A percentile compares a stretch with the other conserved stretches of the same genome.
phyloP scores from a whole-genome alignment of 2,797 vertebrate species.

The Sarcoramphus papa region DNA sequence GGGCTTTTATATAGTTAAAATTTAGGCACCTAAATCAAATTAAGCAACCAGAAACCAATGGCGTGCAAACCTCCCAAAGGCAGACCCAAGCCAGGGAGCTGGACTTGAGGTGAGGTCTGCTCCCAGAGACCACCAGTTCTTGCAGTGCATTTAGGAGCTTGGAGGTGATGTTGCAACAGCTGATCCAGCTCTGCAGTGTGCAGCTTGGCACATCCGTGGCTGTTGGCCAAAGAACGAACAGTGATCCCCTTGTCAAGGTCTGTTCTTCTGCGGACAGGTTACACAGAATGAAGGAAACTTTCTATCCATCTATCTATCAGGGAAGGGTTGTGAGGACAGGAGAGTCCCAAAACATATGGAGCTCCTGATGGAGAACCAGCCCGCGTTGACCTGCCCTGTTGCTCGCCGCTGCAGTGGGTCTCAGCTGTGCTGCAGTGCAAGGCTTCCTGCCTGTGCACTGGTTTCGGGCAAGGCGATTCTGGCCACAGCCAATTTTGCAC shows the following conservation, averaged over 20 bases:
- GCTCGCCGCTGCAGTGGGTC: rapidly evolving
- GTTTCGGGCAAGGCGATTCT: background rate
- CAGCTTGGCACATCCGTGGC: background rate
- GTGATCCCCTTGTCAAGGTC: background rate
- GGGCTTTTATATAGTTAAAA: background rate
- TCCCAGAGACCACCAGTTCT: background rate
- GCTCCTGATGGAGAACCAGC: background rate
- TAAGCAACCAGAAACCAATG: background rate
- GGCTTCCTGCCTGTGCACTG: background rate
- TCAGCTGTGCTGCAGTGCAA: background rate
- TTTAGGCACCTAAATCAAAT: background rate
- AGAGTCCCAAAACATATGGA: rapidly evolving
- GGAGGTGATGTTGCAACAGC: background rate
- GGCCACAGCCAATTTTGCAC: background rate
- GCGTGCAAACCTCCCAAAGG: background rate
- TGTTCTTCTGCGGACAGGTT: background rate
- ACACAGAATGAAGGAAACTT: background rate
- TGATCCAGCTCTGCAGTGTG: background rate
- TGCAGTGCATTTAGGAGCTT: background rate
- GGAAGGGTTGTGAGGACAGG: background rate
- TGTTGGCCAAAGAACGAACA: background rate
- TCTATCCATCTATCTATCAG: background rate
- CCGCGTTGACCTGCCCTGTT: rapidly evolving
- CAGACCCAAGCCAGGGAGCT: background rate
- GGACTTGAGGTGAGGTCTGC: background rate